Evolutionary conservation across 2,113 vertebrate genomes (phyloP).

Genomic region (Tricholaema leucomelas): DNA sequence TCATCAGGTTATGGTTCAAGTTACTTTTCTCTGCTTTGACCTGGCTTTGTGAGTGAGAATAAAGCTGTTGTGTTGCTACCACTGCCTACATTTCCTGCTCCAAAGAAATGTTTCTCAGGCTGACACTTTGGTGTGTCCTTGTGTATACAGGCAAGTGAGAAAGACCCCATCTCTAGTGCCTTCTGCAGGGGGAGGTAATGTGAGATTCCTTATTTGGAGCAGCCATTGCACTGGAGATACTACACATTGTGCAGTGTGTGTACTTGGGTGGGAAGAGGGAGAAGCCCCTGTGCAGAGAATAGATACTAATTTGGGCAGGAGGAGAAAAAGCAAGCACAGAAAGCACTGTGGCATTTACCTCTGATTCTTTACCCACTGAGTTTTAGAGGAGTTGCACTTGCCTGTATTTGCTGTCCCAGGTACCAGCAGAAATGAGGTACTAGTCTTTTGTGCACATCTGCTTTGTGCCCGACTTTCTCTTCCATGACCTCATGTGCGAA

Average conservation of each 20-base stretch:
- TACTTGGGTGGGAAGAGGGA: background rate
- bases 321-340: background rate
- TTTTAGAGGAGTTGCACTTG: background rate
- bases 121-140: background rate
- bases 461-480: background rate
- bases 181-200: background rate
- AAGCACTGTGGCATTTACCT: background rate
- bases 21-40: background rate
- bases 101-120: background rate
- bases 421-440: background rate
- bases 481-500: slow-evolving; percentile 4
- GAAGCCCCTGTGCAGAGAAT: background rate
- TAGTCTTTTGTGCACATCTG: background rate
- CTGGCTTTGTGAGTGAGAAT: background rate
- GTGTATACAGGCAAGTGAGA: background rate
- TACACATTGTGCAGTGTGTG: too few relatives aligned
- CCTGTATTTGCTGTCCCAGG: slow-evolving; percentile 21
- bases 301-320: background rate
- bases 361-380: background rate
- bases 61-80: background rate
- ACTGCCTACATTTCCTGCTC: background rate
- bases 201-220: background rate
- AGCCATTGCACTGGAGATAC: background rate
- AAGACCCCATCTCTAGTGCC: background rate
- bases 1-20: background rate